phyloP scores from a whole-genome alignment of 2,113 vertebrate genomes.

The Hippocampus abdominalis region DNA sequence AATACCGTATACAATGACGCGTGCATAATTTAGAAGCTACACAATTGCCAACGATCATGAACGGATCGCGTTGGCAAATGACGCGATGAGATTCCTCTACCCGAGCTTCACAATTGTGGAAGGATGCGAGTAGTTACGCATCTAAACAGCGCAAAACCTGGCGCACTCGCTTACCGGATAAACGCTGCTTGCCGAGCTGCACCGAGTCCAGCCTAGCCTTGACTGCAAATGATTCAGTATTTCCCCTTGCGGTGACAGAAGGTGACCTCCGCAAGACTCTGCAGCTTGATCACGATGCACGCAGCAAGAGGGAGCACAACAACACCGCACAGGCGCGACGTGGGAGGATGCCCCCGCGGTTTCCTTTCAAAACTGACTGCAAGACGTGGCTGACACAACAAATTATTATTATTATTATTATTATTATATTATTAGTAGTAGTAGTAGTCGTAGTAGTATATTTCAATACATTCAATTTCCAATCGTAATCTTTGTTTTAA shows the following conservation, averaged over 20 bases:
- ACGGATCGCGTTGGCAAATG: conserved; percentile 18
- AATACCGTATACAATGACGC: conserved; percentile 44
- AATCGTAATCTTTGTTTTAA: not conserved
- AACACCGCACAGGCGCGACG: conserved; percentile 54
- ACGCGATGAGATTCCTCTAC: conserved; percentile 37
- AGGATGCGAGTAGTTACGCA: conserved; percentile 48
- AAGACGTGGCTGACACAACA: not conserved
- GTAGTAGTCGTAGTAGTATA: too few species aligned
- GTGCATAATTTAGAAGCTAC: conserved; percentile 31
- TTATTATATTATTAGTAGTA: not conserved
- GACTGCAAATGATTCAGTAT: conserved; percentile 39
- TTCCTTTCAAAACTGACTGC: conserved; percentile 32
- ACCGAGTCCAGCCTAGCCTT: conserved; percentile 28
- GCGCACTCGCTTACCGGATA: conserved; percentile 55
- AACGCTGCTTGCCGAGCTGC: conserved; percentile 24
- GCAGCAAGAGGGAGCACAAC: conserved; percentile 66
- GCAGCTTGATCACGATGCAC: conserved; percentile 70
- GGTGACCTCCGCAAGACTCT: conserved; percentile 71
- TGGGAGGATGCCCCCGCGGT: conserved; percentile 47
- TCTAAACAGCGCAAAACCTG: conserved; percentile 12
- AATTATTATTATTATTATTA: not conserved
- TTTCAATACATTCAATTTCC: not conserved
- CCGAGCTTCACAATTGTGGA: conserved; percentile 37
- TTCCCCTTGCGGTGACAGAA: conserved; percentile 68
- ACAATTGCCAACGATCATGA: not conserved